A percentile compares a stretch with the other conserved stretches of the same genome.
These are phyloP conservation scores for Eurytoma californica DNA, from an alignment of 2,888 invertebrate species.

Conservation along the genomic window DNA sequence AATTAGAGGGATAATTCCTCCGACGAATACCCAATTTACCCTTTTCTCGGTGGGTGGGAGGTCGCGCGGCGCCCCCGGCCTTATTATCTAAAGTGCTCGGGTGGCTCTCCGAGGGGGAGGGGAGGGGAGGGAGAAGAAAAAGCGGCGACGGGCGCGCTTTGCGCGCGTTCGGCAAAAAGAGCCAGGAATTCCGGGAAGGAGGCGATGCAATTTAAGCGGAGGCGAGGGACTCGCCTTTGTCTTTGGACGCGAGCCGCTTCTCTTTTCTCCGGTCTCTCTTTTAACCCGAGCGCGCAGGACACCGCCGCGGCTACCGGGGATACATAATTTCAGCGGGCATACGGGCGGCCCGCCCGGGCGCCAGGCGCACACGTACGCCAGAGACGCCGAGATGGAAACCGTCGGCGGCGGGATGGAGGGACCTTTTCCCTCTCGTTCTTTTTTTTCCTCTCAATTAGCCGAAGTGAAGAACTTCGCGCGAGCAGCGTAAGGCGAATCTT, in stretches of 20 bases:
- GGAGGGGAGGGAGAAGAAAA: background rate
- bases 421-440: too few relatives aligned
- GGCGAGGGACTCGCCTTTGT: slow-evolving; percentile 40
- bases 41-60: slow-evolving; percentile 66
- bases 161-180: slow-evolving; percentile 35
- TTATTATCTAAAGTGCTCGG: slow-evolving; percentile 75
- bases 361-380: background rate
- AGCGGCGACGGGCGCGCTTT: slow-evolving; percentile 1
- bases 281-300: background rate
- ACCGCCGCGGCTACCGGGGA: background rate
- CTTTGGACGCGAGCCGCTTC: slow-evolving; percentile 25
- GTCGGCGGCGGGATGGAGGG: too few relatives aligned
- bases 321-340: too few relatives aligned
- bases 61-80: slow-evolving; percentile 65
- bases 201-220: slow-evolving; percentile 47
- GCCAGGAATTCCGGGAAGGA: slow-evolving; percentile 35
- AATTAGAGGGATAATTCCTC: slow-evolving; percentile 75
- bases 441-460: too few relatives aligned
- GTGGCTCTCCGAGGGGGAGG: slow-evolving; percentile 39
- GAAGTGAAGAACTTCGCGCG: too few relatives aligned
- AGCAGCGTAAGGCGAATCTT: too few relatives aligned
- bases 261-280: slow-evolving; percentile 6
- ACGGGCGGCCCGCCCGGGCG: too few relatives aligned
- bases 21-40: slow-evolving; percentile 75
- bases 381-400: background rate